These are phyloP conservation scores for Chiroxiphia lanceolata DNA, from an alignment of 2,797 vertebrate species.

Conservation along the genomic window DNA sequence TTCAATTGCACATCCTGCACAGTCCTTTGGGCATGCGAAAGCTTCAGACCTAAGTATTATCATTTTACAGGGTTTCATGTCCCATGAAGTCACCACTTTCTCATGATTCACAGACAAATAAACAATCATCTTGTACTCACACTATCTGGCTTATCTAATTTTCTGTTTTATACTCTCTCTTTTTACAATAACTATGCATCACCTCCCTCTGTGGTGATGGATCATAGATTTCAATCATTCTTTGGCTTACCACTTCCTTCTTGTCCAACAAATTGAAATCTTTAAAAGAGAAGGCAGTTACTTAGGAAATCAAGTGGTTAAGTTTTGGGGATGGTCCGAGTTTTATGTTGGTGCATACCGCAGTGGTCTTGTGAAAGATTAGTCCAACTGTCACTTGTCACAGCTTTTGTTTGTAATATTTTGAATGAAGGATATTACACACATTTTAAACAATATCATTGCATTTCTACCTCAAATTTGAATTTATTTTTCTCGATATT, in stretches of 20 bases:
- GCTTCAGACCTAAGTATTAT: neutral
- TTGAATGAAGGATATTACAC: neutral
- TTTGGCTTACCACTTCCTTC: constrained; percentile 76
- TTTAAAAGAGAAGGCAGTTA: constrained; percentile 69
- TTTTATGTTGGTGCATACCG: constrained; percentile 1
- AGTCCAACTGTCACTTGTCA: constrained; percentile 27
- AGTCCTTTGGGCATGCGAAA: neutral
- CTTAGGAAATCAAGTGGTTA: constrained; percentile 77
- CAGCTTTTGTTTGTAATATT: neutral
- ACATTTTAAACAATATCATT: neutral
- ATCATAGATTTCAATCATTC: constrained; percentile 51
- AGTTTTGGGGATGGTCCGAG: constrained; percentile 32
- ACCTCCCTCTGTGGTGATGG: constrained; percentile 24
- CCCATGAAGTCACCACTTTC: constrained; percentile 1
- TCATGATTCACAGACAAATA: neutral
- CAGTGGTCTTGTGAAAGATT: constrained; percentile 55
- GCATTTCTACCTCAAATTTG: neutral
- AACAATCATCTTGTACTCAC: neutral
- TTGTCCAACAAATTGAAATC: constrained; percentile 51
- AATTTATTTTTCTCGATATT: neutral
- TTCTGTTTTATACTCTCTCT: constrained; percentile 9
- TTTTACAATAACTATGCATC: constrained; percentile 7
- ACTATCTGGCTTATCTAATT: neutral
- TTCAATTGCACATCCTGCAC: neutral
- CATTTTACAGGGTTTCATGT: neutral